Conservation (phyloP, 2,888 invertebrate genomes). For the Apeira syringaria region DNA sequence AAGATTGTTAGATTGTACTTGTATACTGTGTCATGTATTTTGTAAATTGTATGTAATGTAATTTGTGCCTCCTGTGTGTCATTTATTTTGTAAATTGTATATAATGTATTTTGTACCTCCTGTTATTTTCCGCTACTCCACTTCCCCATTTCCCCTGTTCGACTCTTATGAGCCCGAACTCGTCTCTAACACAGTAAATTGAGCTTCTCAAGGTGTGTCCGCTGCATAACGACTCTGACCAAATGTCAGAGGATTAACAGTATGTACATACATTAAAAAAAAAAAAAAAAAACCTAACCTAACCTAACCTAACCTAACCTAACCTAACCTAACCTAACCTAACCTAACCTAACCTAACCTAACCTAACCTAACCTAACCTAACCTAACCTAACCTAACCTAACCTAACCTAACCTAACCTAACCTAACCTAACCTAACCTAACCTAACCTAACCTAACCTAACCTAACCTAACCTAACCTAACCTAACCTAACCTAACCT, state of each 20-base stretch:
- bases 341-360: conserved; percentile 1
- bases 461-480: conserved; percentile 1
- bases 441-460: conserved; percentile 1
- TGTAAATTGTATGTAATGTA: too few species aligned
- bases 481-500: conserved; percentile 1
- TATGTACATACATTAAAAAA: neutral
- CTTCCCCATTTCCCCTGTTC: too few species aligned
- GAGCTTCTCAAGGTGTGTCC: too few species aligned
- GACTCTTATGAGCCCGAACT: too few species aligned
- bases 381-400: conserved; percentile 1
- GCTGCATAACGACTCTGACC: neutral
- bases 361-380: conserved; percentile 1
- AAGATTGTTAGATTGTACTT: too few species aligned
- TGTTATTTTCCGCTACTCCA: too few species aligned
- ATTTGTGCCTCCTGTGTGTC: too few species aligned
- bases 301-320: neutral
- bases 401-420: conserved; percentile 1
- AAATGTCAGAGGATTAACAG: neutral
- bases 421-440: conserved; percentile 1
- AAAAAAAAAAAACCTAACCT: neutral
- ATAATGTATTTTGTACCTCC: too few species aligned
- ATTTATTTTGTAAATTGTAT: too few species aligned
- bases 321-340: conserved; percentile 1
- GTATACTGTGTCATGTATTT: too few species aligned
- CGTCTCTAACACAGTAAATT: too few species aligned